Evolutionary conservation across 2,113 vertebrate species (phyloP).

Genomic region (Toxostoma redivivum): DNA sequence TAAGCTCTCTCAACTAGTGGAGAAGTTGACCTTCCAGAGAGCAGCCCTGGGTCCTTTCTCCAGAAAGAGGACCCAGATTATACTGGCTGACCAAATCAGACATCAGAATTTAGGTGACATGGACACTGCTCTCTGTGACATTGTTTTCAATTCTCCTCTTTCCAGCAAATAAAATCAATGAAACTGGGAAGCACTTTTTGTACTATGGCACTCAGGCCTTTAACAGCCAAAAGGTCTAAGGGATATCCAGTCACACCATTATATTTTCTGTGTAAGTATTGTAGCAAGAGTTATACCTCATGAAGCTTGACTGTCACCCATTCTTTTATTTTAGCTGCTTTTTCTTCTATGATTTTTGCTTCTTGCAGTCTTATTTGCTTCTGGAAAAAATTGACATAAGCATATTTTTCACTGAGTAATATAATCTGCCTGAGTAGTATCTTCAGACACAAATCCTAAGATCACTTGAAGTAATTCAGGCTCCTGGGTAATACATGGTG

Average conservation of each 20-base stretch:
- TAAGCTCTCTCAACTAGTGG: not conserved
- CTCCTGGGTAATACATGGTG: not conserved
- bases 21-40: not conserved
- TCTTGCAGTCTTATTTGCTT: conserved; percentile 91
- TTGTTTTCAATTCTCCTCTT: not conserved
- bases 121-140: not conserved
- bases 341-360: conserved; percentile 95
- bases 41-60: not conserved
- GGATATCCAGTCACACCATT: not conserved
- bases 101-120: not conserved
- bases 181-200: not conserved
- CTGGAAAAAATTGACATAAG: conserved; percentile 73
- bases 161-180: not conserved
- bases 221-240: not conserved
- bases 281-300: conserved; percentile 79
- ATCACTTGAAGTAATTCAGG: not conserved
- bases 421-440: not conserved
- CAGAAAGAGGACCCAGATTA: not conserved
- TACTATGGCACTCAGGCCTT: not conserved
- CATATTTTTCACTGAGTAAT: not conserved
- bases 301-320: conserved; percentile 95
- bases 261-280: not conserved
- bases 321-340: conserved; percentile 98
- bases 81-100: not conserved
- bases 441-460: conserved; percentile 3